Conservation (phyloP, 2,888 invertebrate genomes). For the Dicyrtoma fusca region DNA sequence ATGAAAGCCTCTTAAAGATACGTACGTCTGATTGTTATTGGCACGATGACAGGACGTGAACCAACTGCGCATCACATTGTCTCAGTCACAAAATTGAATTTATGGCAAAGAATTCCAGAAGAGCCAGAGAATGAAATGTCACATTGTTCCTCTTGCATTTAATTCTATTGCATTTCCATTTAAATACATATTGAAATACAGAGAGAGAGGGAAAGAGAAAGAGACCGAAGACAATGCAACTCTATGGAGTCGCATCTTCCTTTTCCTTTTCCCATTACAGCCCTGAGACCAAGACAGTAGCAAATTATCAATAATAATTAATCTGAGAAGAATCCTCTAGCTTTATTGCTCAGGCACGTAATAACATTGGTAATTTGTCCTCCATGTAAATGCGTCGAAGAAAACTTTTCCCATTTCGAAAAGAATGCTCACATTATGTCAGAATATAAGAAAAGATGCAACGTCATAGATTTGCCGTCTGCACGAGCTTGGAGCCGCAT, state of each 20-base stretch:
- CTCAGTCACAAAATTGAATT: too few species aligned
- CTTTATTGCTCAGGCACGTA: too few species aligned
- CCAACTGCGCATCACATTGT: neutral
- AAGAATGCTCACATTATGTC: neutral
- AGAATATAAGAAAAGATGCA: neutral
- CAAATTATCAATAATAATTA: too few species aligned
- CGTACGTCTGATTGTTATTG: slow-evolving; percentile 22
- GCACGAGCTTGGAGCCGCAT: neutral
- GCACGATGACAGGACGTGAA: slow-evolving; percentile 7
- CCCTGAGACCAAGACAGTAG: neutral
- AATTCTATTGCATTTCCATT: too few species aligned
- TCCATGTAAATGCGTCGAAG: too few species aligned
- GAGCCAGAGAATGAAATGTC: too few species aligned
- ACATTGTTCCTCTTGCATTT: too few species aligned
- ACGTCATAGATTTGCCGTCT: neutral
- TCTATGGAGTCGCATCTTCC: too few species aligned
- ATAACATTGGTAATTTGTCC: too few species aligned
- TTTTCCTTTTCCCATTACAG: neutral
- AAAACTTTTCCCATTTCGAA: too few species aligned
- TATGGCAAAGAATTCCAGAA: too few species aligned
- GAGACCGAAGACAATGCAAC: neutral
- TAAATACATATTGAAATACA: neutral
- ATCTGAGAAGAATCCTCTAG: too few species aligned
- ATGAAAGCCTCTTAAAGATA: neutral
- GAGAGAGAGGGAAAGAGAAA: neutral